Percentiles rank a stretch among this genome's conserved stretches.
These are phyloP conservation scores for Eptesicus fuscus DNA, from an alignment of 2,113 vertebrate species.

Conservation along the genomic window DNA sequence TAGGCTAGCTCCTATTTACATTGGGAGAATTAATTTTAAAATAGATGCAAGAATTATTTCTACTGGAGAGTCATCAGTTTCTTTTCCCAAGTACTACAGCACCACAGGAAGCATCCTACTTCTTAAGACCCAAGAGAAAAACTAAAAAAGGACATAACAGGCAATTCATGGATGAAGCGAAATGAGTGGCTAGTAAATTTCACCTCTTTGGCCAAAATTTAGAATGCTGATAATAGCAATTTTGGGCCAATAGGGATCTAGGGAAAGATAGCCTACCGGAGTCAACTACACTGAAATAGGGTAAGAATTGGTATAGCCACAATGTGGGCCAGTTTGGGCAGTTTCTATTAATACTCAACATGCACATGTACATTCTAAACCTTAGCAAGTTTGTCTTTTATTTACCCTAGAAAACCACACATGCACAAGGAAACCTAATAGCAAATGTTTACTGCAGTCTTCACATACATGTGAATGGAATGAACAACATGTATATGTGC, in stretches of 20 bases:
- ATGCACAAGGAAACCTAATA: not conserved
- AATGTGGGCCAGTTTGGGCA: not conserved
- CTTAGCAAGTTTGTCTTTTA: not conserved
- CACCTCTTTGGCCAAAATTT: not conserved
- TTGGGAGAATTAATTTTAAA: not conserved
- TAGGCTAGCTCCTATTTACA: not conserved
- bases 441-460: not conserved
- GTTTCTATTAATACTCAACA: not conserved
- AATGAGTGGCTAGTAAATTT: not conserved
- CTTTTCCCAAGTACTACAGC: not conserved
- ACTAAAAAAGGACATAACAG: not conserved
- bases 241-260: not conserved
- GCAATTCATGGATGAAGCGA: not conserved
- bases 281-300: not conserved
- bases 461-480: not conserved
- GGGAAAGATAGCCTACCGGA: not conserved
- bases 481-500: not conserved
- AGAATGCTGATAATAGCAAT: not conserved
- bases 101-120: not conserved
- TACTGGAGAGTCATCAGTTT: not conserved
- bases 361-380: not conserved
- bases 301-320: not conserved
- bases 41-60: not conserved
- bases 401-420: not conserved
- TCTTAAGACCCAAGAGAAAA: not conserved